Evolutionary conservation across 1,140 invertebrate genomes (phyloP).

Genomic region (Periplaneta americana): DNA sequence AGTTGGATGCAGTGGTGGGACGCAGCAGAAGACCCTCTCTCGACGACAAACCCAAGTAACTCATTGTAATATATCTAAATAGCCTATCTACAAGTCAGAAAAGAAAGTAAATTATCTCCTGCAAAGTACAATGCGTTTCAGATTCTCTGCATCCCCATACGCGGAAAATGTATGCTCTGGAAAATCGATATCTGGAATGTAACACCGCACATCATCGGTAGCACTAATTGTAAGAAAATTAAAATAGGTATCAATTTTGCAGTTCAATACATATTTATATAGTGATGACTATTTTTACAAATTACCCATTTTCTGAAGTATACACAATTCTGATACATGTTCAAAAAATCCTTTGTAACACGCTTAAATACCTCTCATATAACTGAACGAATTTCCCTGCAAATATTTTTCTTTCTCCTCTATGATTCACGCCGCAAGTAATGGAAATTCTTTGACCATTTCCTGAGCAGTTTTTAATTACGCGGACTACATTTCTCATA

Average conservation of each 20-base stretch:
- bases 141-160: neutral
- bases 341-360: no score
- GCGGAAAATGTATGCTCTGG: neutral
- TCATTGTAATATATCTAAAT: neutral
- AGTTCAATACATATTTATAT: no score
- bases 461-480: no score
- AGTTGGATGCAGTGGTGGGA: slow-evolving; percentile 49
- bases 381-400: no score
- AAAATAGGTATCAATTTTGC: neutral
- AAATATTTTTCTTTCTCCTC: no score
- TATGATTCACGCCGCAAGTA: no score
- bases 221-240: neutral
- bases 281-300: no score
- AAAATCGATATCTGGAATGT: neutral
- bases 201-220: neutral
- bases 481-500: no score
- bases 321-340: no score
- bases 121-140: neutral
- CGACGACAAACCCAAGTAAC: slow-evolving; percentile 38
- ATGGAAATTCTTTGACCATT: no score
- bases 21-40: slow-evolving; percentile 33
- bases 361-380: no score
- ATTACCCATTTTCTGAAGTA: no score
- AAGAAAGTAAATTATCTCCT: neutral
- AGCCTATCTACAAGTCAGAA: slow-evolving; percentile 3